Evolutionary conservation across 2,113 vertebrate genomes (phyloP), one percentile per base, ranked within the genome.

Genomic region (Aramus guarauna): DNA sequence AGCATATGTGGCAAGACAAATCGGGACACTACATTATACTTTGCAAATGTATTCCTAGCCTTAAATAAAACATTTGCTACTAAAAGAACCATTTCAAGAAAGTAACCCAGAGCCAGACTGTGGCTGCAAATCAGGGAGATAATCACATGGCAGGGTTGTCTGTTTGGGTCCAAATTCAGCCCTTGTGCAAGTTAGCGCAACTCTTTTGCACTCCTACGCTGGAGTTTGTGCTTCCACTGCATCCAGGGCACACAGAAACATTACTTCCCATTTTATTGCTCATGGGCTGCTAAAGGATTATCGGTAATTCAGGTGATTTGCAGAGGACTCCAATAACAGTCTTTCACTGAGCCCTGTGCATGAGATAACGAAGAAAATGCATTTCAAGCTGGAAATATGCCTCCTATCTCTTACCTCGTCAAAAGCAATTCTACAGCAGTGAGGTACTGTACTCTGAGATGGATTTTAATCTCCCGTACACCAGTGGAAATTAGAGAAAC

Each of bases 391-490:
- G 90, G 73, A 88, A 96, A 92, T 90, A 82, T 30, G 37, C 66
- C 81, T 93, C 74, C 81, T 94, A 82, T 96, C 66, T 87, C 83
- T 85, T 69, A 64, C 26, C 52, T 39, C 58, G 92, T 92, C 62
- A 79, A 91, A 94, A 93, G 86, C 79, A 92, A 92, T 93, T 95
- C 83, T 73, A 36, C 32, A 82, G 59, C 50, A 90, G 74, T 32
- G 20, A 96, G 74, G 41, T 63, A 45, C 62, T 76, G 30, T 67
- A 52, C 80, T 94, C 81, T 43, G 43, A 95, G 81, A 73, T 63
- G 85, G 91, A 92, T 91, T 95, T 93, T 94, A 92, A 92, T 94
- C 95, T 96, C 58, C 73, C 11, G 78, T 80, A 86, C 45, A 81
- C 60, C 6, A 20, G 15, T 11, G n/a, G 72, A 94, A 97, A 94